Conservation (phyloP, 2,888 invertebrate genomes). For the Drosophila robusta region DNA sequence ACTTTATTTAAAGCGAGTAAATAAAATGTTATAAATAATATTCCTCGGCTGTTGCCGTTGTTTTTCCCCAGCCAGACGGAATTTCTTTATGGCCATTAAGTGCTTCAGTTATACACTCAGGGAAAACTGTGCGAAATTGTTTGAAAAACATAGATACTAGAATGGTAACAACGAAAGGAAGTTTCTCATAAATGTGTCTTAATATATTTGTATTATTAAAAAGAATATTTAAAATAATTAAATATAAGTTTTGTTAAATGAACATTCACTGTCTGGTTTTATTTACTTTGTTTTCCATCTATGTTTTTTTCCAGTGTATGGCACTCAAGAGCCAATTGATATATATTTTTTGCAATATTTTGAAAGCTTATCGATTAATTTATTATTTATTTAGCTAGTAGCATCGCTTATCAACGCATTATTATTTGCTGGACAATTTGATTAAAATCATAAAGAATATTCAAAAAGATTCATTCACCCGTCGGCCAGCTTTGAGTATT, state of each 20-base stretch:
- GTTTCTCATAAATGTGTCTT: no score
- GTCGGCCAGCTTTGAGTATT: constrained; percentile 1
- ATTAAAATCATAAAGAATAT: constrained; percentile 51
- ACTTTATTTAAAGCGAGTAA: constrained; percentile 37
- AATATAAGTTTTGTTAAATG: no score
- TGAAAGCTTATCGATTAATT: constrained; percentile 48
- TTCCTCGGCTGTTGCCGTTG: constrained; percentile 20
- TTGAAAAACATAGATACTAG: no score
- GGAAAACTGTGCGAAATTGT: neutral
- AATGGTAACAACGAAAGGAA: neutral
- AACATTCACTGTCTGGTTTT: no score
- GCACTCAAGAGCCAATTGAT: constrained; percentile 32
- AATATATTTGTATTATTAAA: no score
- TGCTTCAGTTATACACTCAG: constrained; percentile 13
- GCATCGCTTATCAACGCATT: constrained; percentile 71
- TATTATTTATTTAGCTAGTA: constrained; percentile 64
- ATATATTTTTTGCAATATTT: constrained; percentile 31
- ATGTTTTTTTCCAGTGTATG: constrained; percentile 23
- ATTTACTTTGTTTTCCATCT: no score
- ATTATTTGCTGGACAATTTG: constrained; percentile 41
- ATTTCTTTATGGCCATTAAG: constrained; percentile 16
- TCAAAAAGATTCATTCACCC: constrained; percentile 50
- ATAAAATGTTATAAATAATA: constrained; percentile 61
- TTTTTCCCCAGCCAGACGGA: constrained; percentile 27
- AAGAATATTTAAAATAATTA: no score